Evolutionary conservation across 2,113 vertebrate species (phyloP), one percentile per base, ranked within the genome.

Genomic region (Microcebus murinus): DNA sequence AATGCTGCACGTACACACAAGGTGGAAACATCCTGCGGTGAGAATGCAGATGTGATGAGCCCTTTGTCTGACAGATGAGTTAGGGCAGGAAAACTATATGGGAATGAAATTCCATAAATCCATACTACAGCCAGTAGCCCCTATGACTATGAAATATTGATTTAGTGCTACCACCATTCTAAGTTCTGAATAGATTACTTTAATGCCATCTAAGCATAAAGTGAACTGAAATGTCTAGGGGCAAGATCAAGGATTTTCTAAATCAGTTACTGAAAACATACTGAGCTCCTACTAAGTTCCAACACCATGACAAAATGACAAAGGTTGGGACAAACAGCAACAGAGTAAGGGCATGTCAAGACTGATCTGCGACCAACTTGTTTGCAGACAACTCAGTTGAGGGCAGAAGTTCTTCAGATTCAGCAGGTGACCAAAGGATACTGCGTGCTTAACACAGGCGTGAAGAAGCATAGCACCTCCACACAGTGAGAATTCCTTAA

Each of bases 61-160:
- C 48, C 70, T 71, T 74, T 50, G 45, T 63, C 73, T 94, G 90
- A 61, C 25, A 93, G 91, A 81, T 45, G 79, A 71, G 50, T 23
- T 2, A 71, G 68, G 68, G 25, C 77, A 87, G 70, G 91, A 31
- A 84, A 39, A 80, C 61, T 36, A 65, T 50, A 20, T 42, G 83
- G 86, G 80, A 89, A 74, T 83, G 77, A 74, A 96, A 76, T 70
- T 39, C 80, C 73, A 21, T 61, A 84, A 77, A 92, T 61, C 77
- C 74, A 25, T 2, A 45, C 34, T 11, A 18, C 14, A 42, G 34
- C 48, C 82, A 34, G 50, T 4, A 77, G 55, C 61, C 21, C 34
- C 57, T 42, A 8, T 48, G 65, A 36, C 71, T 65, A 36, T 42
- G 67, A 87, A 81, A 39, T 29, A 65, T n/a, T 36, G 45, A 79